Conservation (phyloP, 2,888 invertebrate genomes). For the Acrocera orbiculus region DNA sequence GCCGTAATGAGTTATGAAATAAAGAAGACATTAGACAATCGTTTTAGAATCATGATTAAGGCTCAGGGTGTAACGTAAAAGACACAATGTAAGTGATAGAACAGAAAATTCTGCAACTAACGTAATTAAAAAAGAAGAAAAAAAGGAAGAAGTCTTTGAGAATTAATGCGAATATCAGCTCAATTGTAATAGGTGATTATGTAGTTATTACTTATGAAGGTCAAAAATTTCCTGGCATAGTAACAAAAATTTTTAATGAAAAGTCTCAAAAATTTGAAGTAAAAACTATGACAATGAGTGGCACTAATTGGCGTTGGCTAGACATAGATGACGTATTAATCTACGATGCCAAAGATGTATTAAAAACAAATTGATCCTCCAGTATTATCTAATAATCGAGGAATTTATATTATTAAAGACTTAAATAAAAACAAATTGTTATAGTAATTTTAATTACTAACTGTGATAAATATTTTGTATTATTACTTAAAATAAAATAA, state of each 20-base stretch:
- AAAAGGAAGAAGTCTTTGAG: no score
- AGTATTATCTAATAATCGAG: neutral
- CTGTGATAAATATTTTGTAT: no score
- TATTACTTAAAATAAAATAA: no score
- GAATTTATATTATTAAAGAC: neutral
- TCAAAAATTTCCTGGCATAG: conserved; percentile 1
- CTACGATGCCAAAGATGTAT: conserved; percentile 1
- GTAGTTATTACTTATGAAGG: neutral
- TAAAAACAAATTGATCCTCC: conserved; percentile 3
- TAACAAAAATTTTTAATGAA: neutral
- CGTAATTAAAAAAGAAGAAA: no score
- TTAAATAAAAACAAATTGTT: conserved; percentile 13
- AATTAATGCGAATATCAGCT: no score
- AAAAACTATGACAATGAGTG: conserved; percentile 7
- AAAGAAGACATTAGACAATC: no score
- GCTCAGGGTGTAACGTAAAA: no score
- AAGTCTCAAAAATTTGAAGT: conserved; percentile 1
- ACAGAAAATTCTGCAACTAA: no score
- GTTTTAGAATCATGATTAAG: no score
- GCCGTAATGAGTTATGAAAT: no score
- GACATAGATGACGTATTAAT: conserved; percentile 3
- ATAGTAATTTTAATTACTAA: no score
- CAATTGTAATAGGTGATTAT: neutral
- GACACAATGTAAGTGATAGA: no score
- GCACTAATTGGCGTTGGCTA: conserved; percentile 5